These are phyloP conservation scores for Microcebus griseorufus DNA, from an alignment of 2,113 vertebrate genomes.

Conservation along the genomic window DNA sequence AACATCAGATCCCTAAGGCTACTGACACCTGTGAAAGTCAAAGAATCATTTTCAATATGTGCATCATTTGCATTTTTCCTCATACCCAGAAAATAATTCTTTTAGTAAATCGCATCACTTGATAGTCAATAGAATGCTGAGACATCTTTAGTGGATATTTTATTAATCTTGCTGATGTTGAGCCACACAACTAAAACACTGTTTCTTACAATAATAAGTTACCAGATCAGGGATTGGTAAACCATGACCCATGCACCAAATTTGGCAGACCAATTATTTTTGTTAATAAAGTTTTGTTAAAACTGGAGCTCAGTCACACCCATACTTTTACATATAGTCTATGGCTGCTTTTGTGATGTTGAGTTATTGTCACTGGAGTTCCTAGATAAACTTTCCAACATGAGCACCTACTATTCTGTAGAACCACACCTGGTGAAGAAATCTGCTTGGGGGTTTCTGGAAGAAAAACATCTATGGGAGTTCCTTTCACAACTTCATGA, in stretches of 20 bases:
- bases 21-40: neutral
- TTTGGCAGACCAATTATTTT: neutral
- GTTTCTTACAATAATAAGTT: neutral
- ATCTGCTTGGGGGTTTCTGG: neutral
- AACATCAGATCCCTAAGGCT: neutral
- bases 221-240: neutral
- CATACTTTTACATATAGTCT: neutral
- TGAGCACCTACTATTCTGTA: neutral
- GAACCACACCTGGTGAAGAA: neutral
- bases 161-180: neutral
- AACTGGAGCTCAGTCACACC: neutral
- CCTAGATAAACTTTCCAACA: neutral
- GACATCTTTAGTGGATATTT: neutral
- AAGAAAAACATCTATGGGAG: neutral
- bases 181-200: neutral
- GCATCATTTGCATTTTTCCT: neutral
- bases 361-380: neutral
- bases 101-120: neutral
- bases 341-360: neutral
- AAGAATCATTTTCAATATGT: neutral
- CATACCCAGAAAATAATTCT: neutral
- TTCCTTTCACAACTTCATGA: neutral
- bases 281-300: neutral
- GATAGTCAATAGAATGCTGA: neutral
- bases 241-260: neutral